phyloP scores from a whole-genome alignment of 2,888 invertebrate genomes.

The Coremacera marginata region DNA sequence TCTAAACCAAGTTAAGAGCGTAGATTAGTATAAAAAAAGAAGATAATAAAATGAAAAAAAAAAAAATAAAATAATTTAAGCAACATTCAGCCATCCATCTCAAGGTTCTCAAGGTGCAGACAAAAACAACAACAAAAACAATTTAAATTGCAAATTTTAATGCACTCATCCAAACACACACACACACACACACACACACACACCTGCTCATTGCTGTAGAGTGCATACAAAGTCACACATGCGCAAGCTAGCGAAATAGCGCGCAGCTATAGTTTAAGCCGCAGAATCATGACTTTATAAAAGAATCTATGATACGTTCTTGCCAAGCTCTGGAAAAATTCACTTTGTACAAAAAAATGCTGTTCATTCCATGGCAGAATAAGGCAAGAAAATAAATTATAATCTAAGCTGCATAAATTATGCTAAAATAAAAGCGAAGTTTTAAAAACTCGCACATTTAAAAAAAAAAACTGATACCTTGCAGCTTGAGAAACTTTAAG shows the following conservation, averaged over 20 bases:
- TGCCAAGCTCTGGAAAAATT: too few relatives aligned
- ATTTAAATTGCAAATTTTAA: slow-evolving; percentile 38
- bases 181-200: slow-evolving; percentile 11
- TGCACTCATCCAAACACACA: not conserved
- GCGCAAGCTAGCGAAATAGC: not conserved
- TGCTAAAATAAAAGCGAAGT: too few relatives aligned
- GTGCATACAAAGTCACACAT: slow-evolving; percentile 11
- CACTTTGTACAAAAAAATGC: too few relatives aligned
- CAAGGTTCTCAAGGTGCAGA: slow-evolving; percentile 14
- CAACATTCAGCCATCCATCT: not conserved
- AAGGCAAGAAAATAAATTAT: too few relatives aligned
- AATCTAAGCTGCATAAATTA: too few relatives aligned
- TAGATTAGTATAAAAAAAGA: not conserved
- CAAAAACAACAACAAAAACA: slow-evolving; percentile 21
- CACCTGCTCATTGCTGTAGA: too few relatives aligned
- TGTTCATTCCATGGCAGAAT: too few relatives aligned
- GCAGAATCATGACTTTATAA: slow-evolving; percentile 11
- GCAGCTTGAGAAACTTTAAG: too few relatives aligned
- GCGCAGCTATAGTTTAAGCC: not conserved
- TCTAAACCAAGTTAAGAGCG: slow-evolving; percentile 12
- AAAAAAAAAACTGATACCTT: too few relatives aligned
- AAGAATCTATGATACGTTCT: not conserved
- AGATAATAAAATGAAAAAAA: not conserved
- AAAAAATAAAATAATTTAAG: not conserved
- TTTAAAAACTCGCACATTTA: too few relatives aligned